These are phyloP conservation scores for Ursus arctos DNA, from an alignment of 2,113 vertebrate genomes.

Conservation along the genomic window DNA sequence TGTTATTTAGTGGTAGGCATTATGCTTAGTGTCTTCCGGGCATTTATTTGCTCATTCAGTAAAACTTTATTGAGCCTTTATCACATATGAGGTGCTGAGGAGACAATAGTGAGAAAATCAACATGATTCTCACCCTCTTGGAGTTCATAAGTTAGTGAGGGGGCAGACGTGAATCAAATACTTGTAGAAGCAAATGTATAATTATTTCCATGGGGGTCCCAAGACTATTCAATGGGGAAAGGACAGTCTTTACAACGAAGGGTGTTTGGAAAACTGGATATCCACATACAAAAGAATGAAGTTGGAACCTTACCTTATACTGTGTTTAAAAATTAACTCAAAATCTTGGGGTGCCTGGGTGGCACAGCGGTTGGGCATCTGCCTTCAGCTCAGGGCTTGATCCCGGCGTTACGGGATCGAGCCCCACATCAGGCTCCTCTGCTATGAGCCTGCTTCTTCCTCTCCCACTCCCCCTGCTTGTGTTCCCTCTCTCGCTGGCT, in stretches of 20 bases:
- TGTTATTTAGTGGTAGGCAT: slow-evolving; percentile 36
- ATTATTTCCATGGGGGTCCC: not conserved
- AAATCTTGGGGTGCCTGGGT: not conserved
- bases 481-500: not conserved
- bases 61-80: slow-evolving; percentile 54
- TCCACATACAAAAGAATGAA: slow-evolving; percentile 27
- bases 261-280: not conserved
- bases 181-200: slow-evolving; percentile 24
- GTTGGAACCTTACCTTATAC: not conserved
- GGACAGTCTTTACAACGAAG: slow-evolving; percentile 46
- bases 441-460: too few species aligned
- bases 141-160: slow-evolving; percentile 46
- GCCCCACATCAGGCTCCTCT: too few species aligned
- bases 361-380: too few species aligned
- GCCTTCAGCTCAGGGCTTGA: too few species aligned
- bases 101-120: slow-evolving; percentile 47
- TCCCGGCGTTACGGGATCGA: too few species aligned
- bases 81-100: not conserved
- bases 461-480: too few species aligned
- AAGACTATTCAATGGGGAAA: slow-evolving; percentile 19
- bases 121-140: slow-evolving; percentile 48
- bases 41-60: slow-evolving; percentile 55
- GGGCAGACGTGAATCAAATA: not conserved
- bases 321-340: slow-evolving; percentile 32
- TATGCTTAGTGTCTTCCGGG: slow-evolving; percentile 15